phyloP scores from a whole-genome alignment of 2,888 invertebrate species.

The Hemithea aestivaria region DNA sequence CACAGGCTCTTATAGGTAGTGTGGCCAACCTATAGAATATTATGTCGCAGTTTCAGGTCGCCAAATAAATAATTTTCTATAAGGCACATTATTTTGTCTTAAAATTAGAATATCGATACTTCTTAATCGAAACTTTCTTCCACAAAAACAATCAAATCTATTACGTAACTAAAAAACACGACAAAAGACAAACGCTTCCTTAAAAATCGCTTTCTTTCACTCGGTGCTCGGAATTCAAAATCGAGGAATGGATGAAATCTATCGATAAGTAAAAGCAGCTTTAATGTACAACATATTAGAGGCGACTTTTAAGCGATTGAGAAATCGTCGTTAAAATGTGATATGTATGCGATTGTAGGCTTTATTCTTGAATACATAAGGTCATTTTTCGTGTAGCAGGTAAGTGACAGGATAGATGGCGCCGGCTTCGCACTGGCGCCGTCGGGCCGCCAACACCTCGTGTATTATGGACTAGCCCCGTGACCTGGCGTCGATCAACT shows the following conservation, averaged over 20 bases:
- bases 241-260: slow-evolving; percentile 52
- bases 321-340: slow-evolving; percentile 44
- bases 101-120: too few species aligned
- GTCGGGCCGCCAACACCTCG: slow-evolving; percentile 75
- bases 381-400: slow-evolving; percentile 33
- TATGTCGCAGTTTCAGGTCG: too few species aligned
- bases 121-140: too few species aligned
- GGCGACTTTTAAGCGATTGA: slow-evolving; percentile 34
- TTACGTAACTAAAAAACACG: slow-evolving; percentile 47
- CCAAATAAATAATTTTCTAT: too few species aligned
- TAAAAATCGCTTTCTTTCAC: slow-evolving; percentile 72
- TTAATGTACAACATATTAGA: slow-evolving; percentile 27
- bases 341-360: slow-evolving; percentile 23
- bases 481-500: slow-evolving; percentile 76
- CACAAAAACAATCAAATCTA: slow-evolving; percentile 15
- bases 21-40: too few species aligned
- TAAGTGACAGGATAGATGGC: slow-evolving; percentile 71
- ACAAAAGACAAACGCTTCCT: slow-evolving; percentile 59
- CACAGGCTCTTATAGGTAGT: too few species aligned
- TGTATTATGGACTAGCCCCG: slow-evolving; percentile 76
- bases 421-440: slow-evolving; percentile 74
- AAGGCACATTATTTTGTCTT: too few species aligned
- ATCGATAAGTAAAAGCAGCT: slow-evolving; percentile 28
- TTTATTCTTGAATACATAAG: slow-evolving; percentile 22
- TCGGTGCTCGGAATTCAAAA: slow-evolving; percentile 70